These are phyloP conservation scores for Nasua narica DNA, from an alignment of 2,797 vertebrate species.

Conservation along the genomic window DNA sequence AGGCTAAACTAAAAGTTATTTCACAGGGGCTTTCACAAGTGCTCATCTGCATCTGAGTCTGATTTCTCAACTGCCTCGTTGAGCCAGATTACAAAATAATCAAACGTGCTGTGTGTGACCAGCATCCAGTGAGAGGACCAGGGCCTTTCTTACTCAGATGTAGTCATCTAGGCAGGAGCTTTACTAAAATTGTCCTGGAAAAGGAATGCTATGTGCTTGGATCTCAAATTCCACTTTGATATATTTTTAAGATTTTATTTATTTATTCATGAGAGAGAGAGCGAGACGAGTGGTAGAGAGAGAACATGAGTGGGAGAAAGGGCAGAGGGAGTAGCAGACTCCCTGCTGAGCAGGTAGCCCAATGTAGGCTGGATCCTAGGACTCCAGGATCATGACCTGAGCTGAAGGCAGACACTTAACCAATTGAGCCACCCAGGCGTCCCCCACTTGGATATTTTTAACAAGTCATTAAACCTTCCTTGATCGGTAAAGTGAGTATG, in stretches of 20 bases:
- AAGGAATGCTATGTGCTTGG: neutral
- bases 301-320: too few species aligned
- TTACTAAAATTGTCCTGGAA: neutral
- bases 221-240: neutral
- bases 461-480: neutral
- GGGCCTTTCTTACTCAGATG: neutral
- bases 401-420: too few species aligned
- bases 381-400: too few species aligned
- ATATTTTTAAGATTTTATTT: too few species aligned
- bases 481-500: neutral
- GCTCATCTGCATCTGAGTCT: constrained; percentile 27
- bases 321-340: too few species aligned
- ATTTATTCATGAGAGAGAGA: too few species aligned
- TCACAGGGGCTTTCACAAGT: constrained; percentile 51
- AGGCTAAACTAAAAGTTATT: constrained; percentile 51
- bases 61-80: constrained; percentile 53
- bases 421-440: too few species aligned
- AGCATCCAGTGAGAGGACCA: constrained; percentile 26
- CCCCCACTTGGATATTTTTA: neutral
- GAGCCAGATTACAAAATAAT: constrained; percentile 52
- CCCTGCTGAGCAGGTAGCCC: too few species aligned
- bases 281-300: too few species aligned
- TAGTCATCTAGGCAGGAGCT: neutral
- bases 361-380: too few species aligned
- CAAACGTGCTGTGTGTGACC: constrained; percentile 5